Base-by-base conservation (phyloP, 2,888 invertebrate species). In the Ptychoptera contaminata region DNA sequence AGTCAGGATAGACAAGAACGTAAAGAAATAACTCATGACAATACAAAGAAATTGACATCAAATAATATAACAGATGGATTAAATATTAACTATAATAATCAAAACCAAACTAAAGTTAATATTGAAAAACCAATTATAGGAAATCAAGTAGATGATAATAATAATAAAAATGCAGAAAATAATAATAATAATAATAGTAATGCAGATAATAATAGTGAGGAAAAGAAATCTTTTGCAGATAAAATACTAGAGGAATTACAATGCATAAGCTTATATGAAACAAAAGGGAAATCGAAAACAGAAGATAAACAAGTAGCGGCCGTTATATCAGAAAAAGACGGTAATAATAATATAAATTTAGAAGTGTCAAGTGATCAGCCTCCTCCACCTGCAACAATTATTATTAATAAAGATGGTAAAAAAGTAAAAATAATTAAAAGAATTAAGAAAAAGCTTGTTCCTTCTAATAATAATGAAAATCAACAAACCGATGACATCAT, bases 1-100 rank as follows among this genome's bases (percentile, higher is more conserved):
- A 59, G 63, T 4, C 63, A 70, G 46, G 73, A 63, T 48, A 58
- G 54, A 35, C 48, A 64, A 15, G 57, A 65, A 43, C 67, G 68
- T 30, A 30, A 54, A 43, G 54, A 59, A 30, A 47, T 60, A 48
- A 51, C 58, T 49, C 53, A 57, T 16, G 57, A 59, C 36, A 61
- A 23, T 23, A 23, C 23, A 23, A 23, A 23, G 8, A 35, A n/a
- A 35, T 35, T 35, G 35, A 23, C 23, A 23, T 5, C 23, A 5
- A 23, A 23, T 23, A 23, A 23, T 23, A 23, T 23, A 23, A 23
- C 23, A 23, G 23, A 23, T 7, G 7, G 3, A 23, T 23, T 23
- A 23, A 23, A 23, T 23, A 23, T 23, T 23, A 3, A 23, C 7
- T 5, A 23, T 23, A 23, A 23, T 23, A 16, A 23, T 23, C 3